Evolutionary conservation across 2,797 vertebrate genomes (phyloP).

Genomic region (Simalia tracyae): DNA sequence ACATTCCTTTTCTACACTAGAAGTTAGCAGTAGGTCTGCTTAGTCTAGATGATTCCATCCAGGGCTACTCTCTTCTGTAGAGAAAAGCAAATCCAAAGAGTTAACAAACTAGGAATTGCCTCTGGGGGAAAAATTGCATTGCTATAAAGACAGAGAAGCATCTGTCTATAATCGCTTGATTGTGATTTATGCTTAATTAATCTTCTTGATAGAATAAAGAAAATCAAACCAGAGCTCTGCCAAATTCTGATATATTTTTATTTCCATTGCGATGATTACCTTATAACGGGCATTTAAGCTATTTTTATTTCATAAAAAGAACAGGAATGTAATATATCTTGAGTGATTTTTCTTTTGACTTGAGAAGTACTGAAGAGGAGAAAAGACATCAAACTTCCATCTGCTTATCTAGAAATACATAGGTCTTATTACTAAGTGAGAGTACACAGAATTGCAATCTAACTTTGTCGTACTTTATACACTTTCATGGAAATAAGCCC

Average conservation of each 20-base stretch:
- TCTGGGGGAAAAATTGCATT: background rate
- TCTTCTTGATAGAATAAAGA: background rate
- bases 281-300: constrained; percentile 10
- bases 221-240: constrained; percentile 6
- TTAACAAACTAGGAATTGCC: background rate
- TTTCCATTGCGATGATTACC: background rate
- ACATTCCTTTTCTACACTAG: background rate
- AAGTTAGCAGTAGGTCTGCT: background rate
- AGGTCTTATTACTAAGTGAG: background rate
- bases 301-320: background rate
- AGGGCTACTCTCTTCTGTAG: background rate
- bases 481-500: background rate
- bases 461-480: background rate
- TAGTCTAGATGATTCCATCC: background rate
- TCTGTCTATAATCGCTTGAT: background rate
- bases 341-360: background rate
- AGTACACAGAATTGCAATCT: background rate
- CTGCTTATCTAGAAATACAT: background rate
- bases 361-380: background rate
- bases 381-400: background rate
- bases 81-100: background rate
- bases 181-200: constrained; percentile 16
- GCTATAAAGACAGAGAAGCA: background rate
- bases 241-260: constrained; percentile 14
- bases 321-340: background rate